Conservation (phyloP, 23 tunicate genomes). For the Ciona savignyi region DNA sequence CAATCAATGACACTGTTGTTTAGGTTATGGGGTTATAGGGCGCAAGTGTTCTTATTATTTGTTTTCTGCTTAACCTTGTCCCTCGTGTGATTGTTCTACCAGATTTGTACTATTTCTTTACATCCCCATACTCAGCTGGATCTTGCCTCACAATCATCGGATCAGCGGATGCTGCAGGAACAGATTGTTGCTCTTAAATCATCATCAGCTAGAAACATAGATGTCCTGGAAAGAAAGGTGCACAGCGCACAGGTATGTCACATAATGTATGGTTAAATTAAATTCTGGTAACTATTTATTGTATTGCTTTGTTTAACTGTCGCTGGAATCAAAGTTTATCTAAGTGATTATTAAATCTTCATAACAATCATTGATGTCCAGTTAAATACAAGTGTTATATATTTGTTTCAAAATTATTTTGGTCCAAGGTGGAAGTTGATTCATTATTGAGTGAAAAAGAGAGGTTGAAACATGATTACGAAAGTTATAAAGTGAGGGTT, state of each 20-base stretch:
- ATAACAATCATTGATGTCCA: too few species aligned
- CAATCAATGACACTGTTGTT: too few species aligned
- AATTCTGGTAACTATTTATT: too few species aligned
- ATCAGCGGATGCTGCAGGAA: constrained; percentile 36
- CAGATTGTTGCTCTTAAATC: constrained; percentile 16
- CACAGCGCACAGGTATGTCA: constrained; percentile 25
- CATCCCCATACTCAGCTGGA: constrained; percentile 24
- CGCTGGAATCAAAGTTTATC: too few species aligned
- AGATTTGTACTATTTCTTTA: neutral
- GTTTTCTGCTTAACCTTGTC: too few species aligned
- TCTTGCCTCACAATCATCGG: constrained; percentile 27
- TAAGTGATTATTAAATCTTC: too few species aligned
- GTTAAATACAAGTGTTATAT: too few species aligned
- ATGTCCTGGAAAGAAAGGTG: constrained; percentile 39
- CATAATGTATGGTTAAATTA: too few species aligned
- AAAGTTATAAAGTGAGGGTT: constrained; percentile 70
- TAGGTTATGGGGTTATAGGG: too few species aligned
- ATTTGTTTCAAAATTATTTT: too few species aligned
- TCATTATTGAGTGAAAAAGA: constrained; percentile 32
- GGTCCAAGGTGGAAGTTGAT: constrained; percentile 18
- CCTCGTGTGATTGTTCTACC: neutral
- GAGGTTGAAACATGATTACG: constrained; percentile 40
- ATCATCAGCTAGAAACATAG: constrained; percentile 5
- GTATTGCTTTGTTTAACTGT: too few species aligned
- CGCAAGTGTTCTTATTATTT: too few species aligned